These are phyloP conservation scores for Neolamprologus longior DNA, from an alignment of 2,113 vertebrate species.

Conservation along the genomic window DNA sequence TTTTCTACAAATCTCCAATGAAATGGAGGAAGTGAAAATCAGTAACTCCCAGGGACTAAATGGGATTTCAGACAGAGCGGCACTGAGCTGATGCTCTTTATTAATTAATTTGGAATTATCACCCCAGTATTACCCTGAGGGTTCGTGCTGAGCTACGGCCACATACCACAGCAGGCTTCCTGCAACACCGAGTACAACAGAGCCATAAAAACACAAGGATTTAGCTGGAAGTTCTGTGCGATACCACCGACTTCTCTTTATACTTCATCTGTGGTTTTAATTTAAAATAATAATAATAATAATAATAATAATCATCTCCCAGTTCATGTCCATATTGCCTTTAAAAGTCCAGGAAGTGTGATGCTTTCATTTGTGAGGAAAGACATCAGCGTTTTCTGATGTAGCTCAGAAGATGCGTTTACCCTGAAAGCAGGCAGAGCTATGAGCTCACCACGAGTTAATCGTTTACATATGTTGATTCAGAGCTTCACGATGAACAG, in stretches of 20 bases:
- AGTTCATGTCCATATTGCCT: background rate
- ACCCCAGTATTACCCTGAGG: background rate
- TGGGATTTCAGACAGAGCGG: background rate
- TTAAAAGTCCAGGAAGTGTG: background rate
- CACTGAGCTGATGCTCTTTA: background rate
- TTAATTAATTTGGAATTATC: constrained; percentile 52
- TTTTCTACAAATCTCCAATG: background rate
- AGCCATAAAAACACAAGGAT: background rate
- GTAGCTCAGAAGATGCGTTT: background rate
- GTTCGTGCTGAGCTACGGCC: background rate
- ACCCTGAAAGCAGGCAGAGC: background rate
- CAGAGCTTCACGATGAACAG: background rate
- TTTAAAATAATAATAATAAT: background rate
- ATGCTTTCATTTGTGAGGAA: background rate
- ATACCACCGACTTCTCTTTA: background rate
- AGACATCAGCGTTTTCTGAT: background rate
- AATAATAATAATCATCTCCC: background rate
- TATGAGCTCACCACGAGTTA: background rate
- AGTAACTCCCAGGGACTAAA: accelerated
- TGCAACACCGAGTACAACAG: background rate
- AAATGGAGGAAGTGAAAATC: background rate
- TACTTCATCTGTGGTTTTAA: background rate
- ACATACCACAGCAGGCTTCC: constrained; percentile 38
- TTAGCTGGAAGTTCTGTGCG: background rate
- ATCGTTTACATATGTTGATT: constrained; percentile 19